Evolutionary conservation across 1,140 invertebrate genomes (phyloP).

Genomic region (Melanaphis sacchari): DNA sequence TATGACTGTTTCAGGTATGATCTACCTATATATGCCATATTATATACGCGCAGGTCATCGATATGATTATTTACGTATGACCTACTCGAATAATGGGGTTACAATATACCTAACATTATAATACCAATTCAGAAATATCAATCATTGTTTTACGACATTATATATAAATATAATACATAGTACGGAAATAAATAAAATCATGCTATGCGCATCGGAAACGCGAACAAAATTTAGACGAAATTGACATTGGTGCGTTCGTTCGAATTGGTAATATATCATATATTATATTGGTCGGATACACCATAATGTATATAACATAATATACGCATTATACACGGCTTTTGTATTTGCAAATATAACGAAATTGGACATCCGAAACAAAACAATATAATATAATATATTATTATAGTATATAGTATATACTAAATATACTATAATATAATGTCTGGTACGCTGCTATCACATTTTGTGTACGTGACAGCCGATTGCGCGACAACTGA

Average conservation of each 20-base stretch:
- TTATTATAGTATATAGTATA: background rate
- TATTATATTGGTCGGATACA: too few species aligned
- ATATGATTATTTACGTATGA: background rate
- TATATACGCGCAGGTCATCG: background rate
- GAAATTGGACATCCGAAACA: background rate
- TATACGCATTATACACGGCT: background rate
- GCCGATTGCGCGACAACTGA: background rate
- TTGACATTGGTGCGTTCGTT: background rate
- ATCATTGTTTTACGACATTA: background rate
- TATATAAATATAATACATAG: background rate
- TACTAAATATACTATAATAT: background rate
- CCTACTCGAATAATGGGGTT: background rate
- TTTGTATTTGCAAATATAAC: background rate
- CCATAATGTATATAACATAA: background rate
- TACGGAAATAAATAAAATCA: slow-evolving; percentile 19
- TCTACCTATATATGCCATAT: background rate
- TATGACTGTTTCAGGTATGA: background rate
- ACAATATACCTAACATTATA: background rate
- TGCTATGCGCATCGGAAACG: background rate
- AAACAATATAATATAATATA: background rate
- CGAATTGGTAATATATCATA: background rate
- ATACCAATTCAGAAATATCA: background rate
- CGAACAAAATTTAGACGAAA: background rate
- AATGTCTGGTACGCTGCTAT: background rate
- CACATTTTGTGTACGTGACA: slow-evolving; percentile 4